phyloP scores from a whole-genome alignment of 2,797 vertebrate genomes.

The Pteronotus mesoamericanus region DNA sequence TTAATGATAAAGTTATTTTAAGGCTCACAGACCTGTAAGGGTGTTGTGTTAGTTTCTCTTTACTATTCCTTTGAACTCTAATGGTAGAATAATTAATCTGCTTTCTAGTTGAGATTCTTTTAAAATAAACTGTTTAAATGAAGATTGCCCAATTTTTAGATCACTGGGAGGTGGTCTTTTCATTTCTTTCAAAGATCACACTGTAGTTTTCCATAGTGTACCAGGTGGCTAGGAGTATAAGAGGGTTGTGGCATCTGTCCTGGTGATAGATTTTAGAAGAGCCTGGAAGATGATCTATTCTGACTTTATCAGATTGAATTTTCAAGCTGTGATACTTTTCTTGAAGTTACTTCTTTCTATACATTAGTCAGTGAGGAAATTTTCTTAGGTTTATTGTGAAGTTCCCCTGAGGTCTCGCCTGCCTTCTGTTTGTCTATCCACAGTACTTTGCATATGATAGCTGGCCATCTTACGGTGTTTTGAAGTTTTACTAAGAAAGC shows the following conservation, averaged over 20 bases:
- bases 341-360: slow-evolving; percentile 51
- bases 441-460: background rate
- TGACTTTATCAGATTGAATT: slow-evolving; percentile 40
- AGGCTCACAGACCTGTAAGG: background rate
- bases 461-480: background rate
- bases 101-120: slow-evolving; percentile 30
- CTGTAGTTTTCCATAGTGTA: background rate
- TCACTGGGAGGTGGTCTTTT: background rate
- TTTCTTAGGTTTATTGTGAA: background rate
- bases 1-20: slow-evolving; percentile 10
- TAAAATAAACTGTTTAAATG: slow-evolving; percentile 24
- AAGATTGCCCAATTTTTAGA: background rate
- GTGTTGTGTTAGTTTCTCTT: background rate
- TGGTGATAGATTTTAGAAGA: slow-evolving; percentile 36
- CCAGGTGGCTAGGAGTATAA: background rate
- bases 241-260: slow-evolving; percentile 1
- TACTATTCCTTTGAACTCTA: background rate
- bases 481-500: background rate
- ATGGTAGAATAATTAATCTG: background rate
- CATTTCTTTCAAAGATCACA: background rate
- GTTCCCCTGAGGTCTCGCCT: background rate
- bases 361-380: background rate
- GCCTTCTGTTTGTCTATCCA: background rate
- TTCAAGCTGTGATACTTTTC: slow-evolving; percentile 31
- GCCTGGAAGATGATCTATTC: background rate